A percentile compares a stretch with the other conserved stretches of the same genome.
Evolutionary conservation across 2,888 invertebrate genomes (phyloP).

Genomic region (Brenthis daphne): DNA sequence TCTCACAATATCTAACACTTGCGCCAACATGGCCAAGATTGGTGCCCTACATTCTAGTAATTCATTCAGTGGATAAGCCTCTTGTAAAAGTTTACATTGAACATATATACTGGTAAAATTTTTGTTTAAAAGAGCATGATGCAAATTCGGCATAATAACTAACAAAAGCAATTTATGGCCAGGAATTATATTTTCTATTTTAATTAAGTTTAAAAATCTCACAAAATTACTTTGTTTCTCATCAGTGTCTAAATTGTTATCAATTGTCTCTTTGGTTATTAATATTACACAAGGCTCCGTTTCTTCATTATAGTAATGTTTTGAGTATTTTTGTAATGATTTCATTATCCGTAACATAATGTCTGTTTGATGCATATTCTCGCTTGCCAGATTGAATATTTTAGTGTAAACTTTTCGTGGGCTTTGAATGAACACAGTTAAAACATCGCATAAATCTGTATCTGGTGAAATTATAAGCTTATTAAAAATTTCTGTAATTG

Average conservation of each 20-base stretch:
- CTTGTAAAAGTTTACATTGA: constrained; percentile 55
- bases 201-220: constrained; percentile 59
- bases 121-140: constrained; percentile 56
- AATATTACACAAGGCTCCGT: constrained; percentile 62
- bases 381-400: constrained; percentile 61
- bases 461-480: constrained; percentile 58
- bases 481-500: constrained; percentile 65
- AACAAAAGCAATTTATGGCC: constrained; percentile 59
- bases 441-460: constrained; percentile 56
- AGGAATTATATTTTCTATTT: constrained; percentile 52
- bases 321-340: constrained; percentile 56
- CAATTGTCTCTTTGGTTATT: constrained; percentile 52
- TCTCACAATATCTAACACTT: constrained; percentile 62
- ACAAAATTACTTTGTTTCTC: constrained; percentile 55
- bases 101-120: constrained; percentile 52
- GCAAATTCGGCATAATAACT: constrained; percentile 68
- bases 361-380: constrained; percentile 58
- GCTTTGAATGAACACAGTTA: constrained; percentile 65
- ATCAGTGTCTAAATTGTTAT: constrained; percentile 51
- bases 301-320: constrained; percentile 61
- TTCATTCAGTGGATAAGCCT: constrained; percentile 55
- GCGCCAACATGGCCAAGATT: constrained; percentile 68
- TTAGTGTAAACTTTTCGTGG: constrained; percentile 60
- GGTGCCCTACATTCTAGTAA: constrained; percentile 65
- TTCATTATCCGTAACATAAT: constrained; percentile 65